Base-by-base conservation (phyloP, 2,888 invertebrate genomes). In the Cryptosula pallasiana region DNA sequence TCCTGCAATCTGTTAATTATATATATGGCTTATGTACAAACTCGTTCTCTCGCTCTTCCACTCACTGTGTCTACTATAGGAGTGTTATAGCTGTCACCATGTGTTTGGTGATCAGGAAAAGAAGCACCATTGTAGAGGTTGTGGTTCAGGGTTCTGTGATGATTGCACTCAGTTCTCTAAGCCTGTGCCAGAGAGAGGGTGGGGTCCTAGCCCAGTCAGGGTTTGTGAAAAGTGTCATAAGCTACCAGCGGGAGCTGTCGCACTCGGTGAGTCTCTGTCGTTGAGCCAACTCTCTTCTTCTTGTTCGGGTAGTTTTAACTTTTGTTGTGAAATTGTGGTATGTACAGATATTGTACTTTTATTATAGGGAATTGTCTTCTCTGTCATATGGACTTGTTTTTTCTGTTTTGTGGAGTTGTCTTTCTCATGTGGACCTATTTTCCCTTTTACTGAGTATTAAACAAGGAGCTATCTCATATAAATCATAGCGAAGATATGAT, bases 131-230 rank as follows among this genome's bases (percentile, higher is more conserved):
- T 92, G 92, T 79, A 89, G 92, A 71, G 87, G 89, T 0, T 92
- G 92, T 82, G 92, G 92, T 0, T 89, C 91, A 81, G 92, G 92
- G 0, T 92, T 92, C 79, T 93, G 92, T 81, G 89, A 90, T 75
- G 82, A 81, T 29, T 93, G 92, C 80, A 91, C 91, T 1, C 87
- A 88, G n/a, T 87, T 88, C 72, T 86, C 86, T 71, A 87, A 89
- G 78, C 88, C 90, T 25, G 92, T 92, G 25, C 91, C 91, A 20
- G 88, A 88, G 16, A 87, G 89, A 75, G 91, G 91, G 72, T 92
- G 92, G 92, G 84, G 83, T 0, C 83, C 85, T 9, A 85, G 87
- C 27, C 89, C 90, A 0, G 91, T 91, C 0, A 86, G 92, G 72
- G 91, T 92, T 1, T 93, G 92, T 82, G 89, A 91, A 77, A 82